A percentile compares a stretch with the other conserved stretches of the same genome.
Conservation (phyloP, 2,797 vertebrate genomes). For the Masticophis lateralis region DNA sequence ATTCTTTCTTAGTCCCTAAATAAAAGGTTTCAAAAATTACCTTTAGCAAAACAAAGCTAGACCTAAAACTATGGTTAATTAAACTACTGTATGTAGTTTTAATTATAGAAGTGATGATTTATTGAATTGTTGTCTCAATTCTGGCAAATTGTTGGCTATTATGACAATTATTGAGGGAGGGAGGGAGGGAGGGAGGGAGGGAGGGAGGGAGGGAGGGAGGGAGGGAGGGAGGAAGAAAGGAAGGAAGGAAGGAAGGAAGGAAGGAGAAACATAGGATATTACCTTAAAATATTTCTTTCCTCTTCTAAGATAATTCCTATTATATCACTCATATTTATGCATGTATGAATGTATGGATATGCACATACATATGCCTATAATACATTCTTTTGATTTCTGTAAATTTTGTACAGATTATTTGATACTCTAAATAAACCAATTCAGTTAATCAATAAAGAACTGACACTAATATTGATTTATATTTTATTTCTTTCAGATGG, state of each 20-base stretch:
- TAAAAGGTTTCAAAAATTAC: neutral
- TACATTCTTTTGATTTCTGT: neutral
- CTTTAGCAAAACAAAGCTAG: neutral
- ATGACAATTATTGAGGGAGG: neutral
- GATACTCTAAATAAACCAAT: neutral
- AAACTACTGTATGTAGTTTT: neutral
- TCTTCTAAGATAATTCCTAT: neutral
- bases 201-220: neutral
- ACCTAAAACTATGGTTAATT: neutral
- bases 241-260: neutral
- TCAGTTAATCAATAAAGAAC: neutral
- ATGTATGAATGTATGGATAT: neutral
- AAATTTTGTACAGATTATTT: neutral
- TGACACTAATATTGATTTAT: neutral
- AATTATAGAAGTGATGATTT: neutral
- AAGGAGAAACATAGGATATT: neutral
- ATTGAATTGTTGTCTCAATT: neutral
- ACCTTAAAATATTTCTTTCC: neutral
- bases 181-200: neutral
- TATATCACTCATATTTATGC: neutral
- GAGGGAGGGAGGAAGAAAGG: neutral
- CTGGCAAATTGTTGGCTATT: neutral
- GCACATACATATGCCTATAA: neutral
- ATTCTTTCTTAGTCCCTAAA: neutral
- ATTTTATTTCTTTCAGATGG: conserved; percentile 27